Percentiles rank a stretch among this genome's conserved stretches.
These are phyloP conservation scores for Coecobrya sp. DNA, from an alignment of 2,888 invertebrate species.

Conservation along the genomic window DNA sequence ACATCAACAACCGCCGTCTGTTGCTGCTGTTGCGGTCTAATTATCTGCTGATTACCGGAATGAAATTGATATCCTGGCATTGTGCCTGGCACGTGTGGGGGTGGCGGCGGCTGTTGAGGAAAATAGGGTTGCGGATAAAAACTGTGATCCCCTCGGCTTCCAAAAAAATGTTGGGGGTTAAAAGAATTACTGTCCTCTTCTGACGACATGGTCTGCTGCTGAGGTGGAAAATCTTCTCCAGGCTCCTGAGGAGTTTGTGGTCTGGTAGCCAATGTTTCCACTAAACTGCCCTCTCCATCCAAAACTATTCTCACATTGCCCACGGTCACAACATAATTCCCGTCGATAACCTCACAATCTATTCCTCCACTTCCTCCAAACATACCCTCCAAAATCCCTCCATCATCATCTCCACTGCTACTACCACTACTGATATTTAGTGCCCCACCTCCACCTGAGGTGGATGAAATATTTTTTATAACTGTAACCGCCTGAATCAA, in stretches of 20 bases:
- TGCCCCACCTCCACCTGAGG: not conserved
- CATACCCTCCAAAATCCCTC: not conserved
- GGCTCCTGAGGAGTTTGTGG: not conserved
- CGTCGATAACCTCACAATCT: constrained; percentile 78
- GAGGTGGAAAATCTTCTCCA: not conserved
- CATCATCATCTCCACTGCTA: not conserved
- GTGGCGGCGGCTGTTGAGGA: not conserved
- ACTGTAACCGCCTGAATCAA: constrained; percentile 94
- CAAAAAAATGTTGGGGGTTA: no score
- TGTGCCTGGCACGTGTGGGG: constrained; percentile 78
- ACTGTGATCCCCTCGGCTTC: not conserved
- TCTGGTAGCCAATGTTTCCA: constrained; percentile 58
- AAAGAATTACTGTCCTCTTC: no score
- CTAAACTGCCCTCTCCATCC: constrained; percentile 84
- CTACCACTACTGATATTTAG: not conserved
- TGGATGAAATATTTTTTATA: constrained; percentile 88
- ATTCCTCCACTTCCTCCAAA: not conserved
- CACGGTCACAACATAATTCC: constrained; percentile 84
- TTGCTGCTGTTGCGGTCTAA: not conserved
- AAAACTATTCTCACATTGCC: constrained; percentile 86
- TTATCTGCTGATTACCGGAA: not conserved
- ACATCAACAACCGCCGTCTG: constrained; percentile 53
- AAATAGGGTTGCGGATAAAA: constrained; percentile 52
- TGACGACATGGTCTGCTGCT: not conserved
- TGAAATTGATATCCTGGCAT: constrained; percentile 51